phyloP scores from a whole-genome alignment of 2,797 vertebrate species.

The Clamator glandarius region DNA sequence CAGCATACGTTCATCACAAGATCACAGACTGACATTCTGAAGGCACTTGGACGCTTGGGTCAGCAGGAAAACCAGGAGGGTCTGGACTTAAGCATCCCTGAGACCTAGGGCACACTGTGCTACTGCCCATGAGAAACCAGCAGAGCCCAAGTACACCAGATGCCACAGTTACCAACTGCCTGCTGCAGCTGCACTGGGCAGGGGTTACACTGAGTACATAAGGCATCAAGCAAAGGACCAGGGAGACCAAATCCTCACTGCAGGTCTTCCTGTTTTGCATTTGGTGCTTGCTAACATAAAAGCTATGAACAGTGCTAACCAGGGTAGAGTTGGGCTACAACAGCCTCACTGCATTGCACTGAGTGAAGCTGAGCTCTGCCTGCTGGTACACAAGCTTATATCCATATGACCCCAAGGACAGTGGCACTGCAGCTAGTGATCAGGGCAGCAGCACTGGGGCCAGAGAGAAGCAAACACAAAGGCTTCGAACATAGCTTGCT shows the following conservation, averaged over 20 bases:
- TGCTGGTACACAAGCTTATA: background rate
- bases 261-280: background rate
- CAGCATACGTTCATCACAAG: background rate
- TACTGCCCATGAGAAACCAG: background rate
- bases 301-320: background rate
- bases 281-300: background rate
- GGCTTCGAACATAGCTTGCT: background rate
- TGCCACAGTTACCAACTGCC: background rate
- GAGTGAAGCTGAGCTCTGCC: background rate
- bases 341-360: background rate
- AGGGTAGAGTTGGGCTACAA: background rate
- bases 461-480: background rate
- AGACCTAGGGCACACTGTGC: background rate
- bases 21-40: background rate
- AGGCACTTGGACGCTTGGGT: background rate
- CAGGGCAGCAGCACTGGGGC: background rate
- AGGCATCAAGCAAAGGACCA: background rate
- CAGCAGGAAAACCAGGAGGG: background rate
- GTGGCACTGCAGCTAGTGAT: background rate
- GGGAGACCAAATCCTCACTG: background rate
- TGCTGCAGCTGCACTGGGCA: background rate
- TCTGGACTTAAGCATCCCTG: background rate
- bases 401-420: background rate
- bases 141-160: background rate
- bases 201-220: too few relatives aligned